phyloP scores from a whole-genome alignment of 2,113 vertebrate genomes.

The Muntiacus reevesi region DNA sequence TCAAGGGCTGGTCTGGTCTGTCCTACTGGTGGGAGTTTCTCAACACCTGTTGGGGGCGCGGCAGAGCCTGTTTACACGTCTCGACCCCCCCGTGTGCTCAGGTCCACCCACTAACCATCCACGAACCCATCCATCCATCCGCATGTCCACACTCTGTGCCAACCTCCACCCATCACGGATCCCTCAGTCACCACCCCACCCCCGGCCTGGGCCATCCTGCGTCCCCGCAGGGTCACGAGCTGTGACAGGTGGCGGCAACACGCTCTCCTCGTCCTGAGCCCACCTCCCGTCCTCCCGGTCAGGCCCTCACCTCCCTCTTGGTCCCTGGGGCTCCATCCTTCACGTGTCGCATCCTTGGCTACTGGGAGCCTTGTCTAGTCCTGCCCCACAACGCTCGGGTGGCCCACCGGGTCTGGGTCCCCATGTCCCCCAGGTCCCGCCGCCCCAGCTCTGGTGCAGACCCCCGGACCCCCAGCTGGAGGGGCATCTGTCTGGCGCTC shows the following conservation, averaged over 20 bases:
- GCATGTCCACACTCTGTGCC: neutral
- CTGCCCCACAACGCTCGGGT: neutral
- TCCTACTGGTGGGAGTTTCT: neutral
- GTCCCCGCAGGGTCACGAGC: neutral
- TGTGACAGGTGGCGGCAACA: neutral
- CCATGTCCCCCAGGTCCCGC: neutral
- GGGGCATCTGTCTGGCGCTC: neutral
- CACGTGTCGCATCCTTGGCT: too few relatives aligned
- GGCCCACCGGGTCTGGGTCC: neutral
- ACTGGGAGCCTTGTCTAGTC: neutral
- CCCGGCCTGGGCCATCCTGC: neutral
- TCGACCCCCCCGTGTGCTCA: neutral
- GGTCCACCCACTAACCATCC: neutral
- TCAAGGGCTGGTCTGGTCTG: neutral
- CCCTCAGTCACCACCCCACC: neutral
- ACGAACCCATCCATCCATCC: fast-evolving
- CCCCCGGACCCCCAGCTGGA: too few relatives aligned
- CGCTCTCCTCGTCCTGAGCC: neutral
- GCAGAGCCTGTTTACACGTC: neutral
- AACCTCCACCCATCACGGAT: fast-evolving
- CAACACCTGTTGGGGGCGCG: neutral
- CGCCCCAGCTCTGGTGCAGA: neutral
- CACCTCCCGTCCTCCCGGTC: neutral
- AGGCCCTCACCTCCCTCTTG: neutral
- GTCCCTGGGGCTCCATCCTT: neutral